Conservation (phyloP, 2,888 invertebrate genomes). For the Eumacrocentrus americanus region DNA sequence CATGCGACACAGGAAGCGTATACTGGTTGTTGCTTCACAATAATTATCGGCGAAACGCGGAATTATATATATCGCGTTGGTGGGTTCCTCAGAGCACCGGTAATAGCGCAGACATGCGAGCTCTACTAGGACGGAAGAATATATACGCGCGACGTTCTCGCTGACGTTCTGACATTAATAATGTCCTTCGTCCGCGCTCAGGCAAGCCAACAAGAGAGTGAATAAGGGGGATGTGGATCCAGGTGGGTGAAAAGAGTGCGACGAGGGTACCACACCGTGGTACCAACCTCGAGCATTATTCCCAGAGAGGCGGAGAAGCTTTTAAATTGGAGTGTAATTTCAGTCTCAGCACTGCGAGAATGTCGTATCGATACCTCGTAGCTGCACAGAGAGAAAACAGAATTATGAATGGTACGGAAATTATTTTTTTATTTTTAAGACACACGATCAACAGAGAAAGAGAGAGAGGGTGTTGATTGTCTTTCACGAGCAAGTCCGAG, state of each 20-base stretch:
- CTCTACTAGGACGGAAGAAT: constrained; percentile 32
- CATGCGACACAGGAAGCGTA: constrained; percentile 46
- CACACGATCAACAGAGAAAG: too few species aligned
- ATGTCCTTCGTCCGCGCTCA: constrained; percentile 42
- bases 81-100: constrained; percentile 30
- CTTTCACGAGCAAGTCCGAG: constrained; percentile 29
- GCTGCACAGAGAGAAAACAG: too few species aligned
- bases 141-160: constrained; percentile 40
- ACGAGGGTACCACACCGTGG: constrained; percentile 50
- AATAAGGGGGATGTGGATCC: constrained; percentile 23
- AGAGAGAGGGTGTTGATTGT: constrained; percentile 42
- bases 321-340: constrained; percentile 46
- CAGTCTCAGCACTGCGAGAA: constrained; percentile 27
- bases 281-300: constrained; percentile 51
- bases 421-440: too few species aligned
- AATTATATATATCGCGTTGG: constrained; percentile 58
- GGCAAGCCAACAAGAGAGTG: background rate
- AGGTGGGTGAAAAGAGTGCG: constrained; percentile 29
- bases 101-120: constrained; percentile 40
- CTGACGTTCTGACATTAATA: constrained; percentile 56
- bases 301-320: constrained; percentile 43
- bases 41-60: constrained; percentile 59
- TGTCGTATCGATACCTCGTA: too few species aligned
- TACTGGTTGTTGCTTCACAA: constrained; percentile 47
- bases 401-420: too few species aligned